Conservation (phyloP, 1,140 invertebrate species). For the Drosophila pandora region DNA sequence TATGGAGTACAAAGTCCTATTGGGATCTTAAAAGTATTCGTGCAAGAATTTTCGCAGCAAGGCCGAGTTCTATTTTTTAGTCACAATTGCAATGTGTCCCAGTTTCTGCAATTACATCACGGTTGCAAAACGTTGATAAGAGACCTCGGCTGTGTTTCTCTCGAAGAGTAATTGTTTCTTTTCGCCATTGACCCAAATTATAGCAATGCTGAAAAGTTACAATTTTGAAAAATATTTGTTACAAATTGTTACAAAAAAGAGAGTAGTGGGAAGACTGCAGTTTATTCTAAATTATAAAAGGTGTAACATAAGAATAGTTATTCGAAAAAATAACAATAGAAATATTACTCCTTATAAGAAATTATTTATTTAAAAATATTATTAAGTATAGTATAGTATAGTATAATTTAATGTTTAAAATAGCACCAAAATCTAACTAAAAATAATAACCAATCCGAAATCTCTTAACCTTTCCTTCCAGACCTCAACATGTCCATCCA, state of each 20-base stretch:
- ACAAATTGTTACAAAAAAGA: not conserved
- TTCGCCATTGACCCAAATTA: not conserved
- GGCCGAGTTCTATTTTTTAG: not conserved
- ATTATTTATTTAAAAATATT: not conserved
- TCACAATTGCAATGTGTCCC: conserved; percentile 7
- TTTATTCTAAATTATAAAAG: not conserved
- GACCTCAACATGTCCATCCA: conserved; percentile 81
- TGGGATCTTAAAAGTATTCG: not conserved
- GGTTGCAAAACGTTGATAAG: conserved; percentile 10
- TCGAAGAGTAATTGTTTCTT: conserved; percentile 2
- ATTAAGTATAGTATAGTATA: too few species aligned
- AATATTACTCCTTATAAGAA: too few species aligned
- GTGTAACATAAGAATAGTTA: not conserved
- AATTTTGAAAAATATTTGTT: not conserved
- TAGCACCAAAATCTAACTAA: not conserved
- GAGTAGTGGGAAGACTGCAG: not conserved
- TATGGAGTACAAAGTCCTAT: too few species aligned
- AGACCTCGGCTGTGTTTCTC: not conserved
- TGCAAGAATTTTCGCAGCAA: not conserved
- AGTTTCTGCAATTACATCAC: conserved; percentile 9
- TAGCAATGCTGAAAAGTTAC: not conserved
- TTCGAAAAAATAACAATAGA: not conserved
- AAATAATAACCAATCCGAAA: not conserved
- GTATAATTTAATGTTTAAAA: too few species aligned
- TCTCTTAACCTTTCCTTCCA: conserved; percentile 28